A percentile compares a stretch with the other conserved stretches of the same genome.
phyloP scores from a whole-genome alignment of 2,113 vertebrate genomes.

The Strix aluco region DNA sequence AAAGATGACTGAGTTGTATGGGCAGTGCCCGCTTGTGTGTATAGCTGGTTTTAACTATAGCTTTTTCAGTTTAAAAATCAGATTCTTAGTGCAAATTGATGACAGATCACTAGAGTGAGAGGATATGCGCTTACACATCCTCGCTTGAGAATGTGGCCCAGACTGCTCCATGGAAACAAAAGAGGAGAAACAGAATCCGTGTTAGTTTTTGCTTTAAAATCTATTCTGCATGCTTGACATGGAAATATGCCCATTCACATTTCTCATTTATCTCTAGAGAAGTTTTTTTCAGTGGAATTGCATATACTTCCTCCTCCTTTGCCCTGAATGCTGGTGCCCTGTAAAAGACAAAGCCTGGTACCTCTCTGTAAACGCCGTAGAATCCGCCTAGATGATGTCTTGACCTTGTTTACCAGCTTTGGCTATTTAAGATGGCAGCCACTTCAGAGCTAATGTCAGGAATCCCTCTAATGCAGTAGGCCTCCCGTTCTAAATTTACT shows the following conservation, averaged over 20 bases:
- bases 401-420: conserved; percentile 51
- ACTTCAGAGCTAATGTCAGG: conserved; percentile 10
- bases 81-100: background rate
- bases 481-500: conserved; percentile 47
- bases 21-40: background rate
- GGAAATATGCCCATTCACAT: background rate
- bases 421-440: conserved; percentile 34
- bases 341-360: background rate
- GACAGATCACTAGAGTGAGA: background rate
- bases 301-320: background rate
- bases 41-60: background rate
- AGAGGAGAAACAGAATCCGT: conserved; percentile 1
- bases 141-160: background rate
- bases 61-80: background rate
- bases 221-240: background rate
- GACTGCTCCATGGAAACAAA: conserved; percentile 51
- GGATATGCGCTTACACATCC: conserved; percentile 5
- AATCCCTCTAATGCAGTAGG: conserved; percentile 38
- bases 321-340: accelerated
- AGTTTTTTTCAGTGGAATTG: background rate
- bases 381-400: background rate
- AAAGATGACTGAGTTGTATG: background rate
- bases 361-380: background rate
- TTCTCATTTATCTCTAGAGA: background rate
- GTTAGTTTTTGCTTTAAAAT: conserved; percentile 23